Evolutionary conservation across 2,113 vertebrate genomes (phyloP), one percentile per base, ranked within the genome.

Genomic region (Egretta garzetta): DNA sequence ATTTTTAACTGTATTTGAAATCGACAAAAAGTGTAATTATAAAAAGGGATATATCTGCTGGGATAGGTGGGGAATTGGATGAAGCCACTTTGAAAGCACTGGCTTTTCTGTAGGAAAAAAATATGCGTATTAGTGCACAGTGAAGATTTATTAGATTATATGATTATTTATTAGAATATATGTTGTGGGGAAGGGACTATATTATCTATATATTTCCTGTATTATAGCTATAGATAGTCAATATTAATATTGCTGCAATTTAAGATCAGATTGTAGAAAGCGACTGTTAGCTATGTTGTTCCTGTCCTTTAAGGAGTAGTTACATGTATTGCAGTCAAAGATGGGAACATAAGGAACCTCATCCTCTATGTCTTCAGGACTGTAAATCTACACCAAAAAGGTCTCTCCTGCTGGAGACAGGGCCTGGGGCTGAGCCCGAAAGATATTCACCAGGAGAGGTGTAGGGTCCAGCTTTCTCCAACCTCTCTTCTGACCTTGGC

Each of bases 1-100:
- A 91, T 97, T 97, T 97, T 97, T 96, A 96, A 97, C 96, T 88
- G 94, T 88, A 95, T 97, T 97, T 94, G 85, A 97, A 96, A 97
- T 97, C 70, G 95, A 97, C 93, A 86, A 85, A 81, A n/a, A 52
- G 76, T 63, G 80, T 79, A 97, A 96, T 97, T 97, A 96, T 94
- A 75, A 91, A 77, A 92, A 97, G 91, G 95, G 74, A 95, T 97
- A 88, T 91, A 96, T 97, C 94, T 96, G 80, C 94, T 72, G 73
- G 81, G 93, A 45, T 63, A 63, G 91, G 86, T 84, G 53, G 28
- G 74, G 77, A 60, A 81, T 94, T 87, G 90, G 84, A 96, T 90
- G 96, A 79, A 90, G 86, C 88, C 72, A 86, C 85, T 94, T 89
- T 14, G 41, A 84, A 90, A 94, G 80, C 58, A 4, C 49, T 21